These are phyloP conservation scores for Drosophila bocki DNA, from an alignment of 1,140 invertebrate genomes.

Conservation along the genomic window DNA sequence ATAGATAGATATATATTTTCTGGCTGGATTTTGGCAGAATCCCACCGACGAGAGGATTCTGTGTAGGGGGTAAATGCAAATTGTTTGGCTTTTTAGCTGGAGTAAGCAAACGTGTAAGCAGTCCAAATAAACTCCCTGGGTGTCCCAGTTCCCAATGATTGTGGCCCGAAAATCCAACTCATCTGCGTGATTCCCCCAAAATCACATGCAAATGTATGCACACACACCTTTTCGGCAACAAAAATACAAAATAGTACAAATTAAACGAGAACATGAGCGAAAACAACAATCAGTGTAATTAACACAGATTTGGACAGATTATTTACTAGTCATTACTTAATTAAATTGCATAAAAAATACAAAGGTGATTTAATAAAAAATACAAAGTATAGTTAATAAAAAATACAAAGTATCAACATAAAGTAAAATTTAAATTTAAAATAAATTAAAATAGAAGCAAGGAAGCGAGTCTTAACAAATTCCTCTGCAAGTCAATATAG, in stretches of 20 bases:
- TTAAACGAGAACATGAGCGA: slow-evolving; percentile 4
- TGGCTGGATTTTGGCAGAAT: background rate
- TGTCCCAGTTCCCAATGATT: slow-evolving; percentile 15
- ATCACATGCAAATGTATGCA: slow-evolving; percentile 69
- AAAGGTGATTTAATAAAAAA: too few species aligned
- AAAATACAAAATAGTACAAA: slow-evolving; percentile 7
- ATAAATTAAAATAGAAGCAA: background rate
- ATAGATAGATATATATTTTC: background rate
- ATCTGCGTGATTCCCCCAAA: slow-evolving; percentile 33
- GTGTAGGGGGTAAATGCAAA: slow-evolving; percentile 49
- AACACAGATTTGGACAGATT: slow-evolving; percentile 24
- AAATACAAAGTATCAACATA: background rate
- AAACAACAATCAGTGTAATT: slow-evolving; percentile 35
- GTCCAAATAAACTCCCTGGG: slow-evolving; percentile 17
- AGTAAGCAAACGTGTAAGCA: slow-evolving; percentile 60
- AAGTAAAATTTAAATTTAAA: background rate
- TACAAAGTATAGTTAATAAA: background rate
- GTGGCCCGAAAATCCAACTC: slow-evolving; percentile 16
- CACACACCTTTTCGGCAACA: slow-evolving; percentile 2
- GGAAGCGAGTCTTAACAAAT: too few species aligned
- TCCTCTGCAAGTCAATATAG: slow-evolving; percentile 1
- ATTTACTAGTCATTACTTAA: slow-evolving; percentile 20
- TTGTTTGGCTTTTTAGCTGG: slow-evolving; percentile 42
- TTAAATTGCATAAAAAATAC: background rate
- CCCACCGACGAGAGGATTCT: background rate